Evolutionary conservation across 1,140 invertebrate genomes (phyloP).

Genomic region (Hormaphis cornu): DNA sequence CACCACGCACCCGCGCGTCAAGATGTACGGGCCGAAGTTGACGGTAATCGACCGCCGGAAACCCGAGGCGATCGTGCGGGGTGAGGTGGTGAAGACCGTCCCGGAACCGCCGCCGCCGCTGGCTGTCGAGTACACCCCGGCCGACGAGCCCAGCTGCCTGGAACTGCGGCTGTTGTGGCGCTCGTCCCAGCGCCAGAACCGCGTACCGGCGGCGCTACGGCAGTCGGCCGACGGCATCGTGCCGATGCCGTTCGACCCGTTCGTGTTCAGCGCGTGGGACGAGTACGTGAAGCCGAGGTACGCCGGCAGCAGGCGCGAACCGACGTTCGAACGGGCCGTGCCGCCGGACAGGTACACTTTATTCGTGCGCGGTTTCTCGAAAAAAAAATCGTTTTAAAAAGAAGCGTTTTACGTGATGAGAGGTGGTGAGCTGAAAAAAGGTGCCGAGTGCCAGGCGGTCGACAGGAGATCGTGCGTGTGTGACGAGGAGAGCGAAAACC

Average conservation of each 20-base stretch:
- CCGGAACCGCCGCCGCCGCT: too few species aligned
- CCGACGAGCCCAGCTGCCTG: neutral
- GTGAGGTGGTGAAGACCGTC: neutral
- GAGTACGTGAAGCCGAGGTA: slow-evolving; percentile 10
- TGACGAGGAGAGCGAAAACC: too few species aligned
- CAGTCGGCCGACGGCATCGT: neutral
- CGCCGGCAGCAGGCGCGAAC: neutral
- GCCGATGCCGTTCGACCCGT: neutral
- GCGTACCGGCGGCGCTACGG: neutral
- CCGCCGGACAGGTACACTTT: neutral
- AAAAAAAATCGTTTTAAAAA: too few species aligned
- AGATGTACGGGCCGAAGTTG: slow-evolving; percentile 19
- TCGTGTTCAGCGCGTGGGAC: neutral
- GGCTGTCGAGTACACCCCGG: too few species aligned
- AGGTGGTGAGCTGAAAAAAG: too few species aligned
- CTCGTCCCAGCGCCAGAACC: neutral
- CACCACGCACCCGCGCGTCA: neutral
- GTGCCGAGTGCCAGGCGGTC: too few species aligned
- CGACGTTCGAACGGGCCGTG: slow-evolving; percentile 2
- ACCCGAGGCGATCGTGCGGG: neutral
- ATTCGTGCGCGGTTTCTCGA: neutral
- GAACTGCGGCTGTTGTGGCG: slow-evolving; percentile 15
- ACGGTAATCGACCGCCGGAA: slow-evolving; percentile 8
- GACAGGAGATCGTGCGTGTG: too few species aligned
- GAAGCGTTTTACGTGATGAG: too few species aligned